Base-by-base conservation (phyloP, 1,140 invertebrate genomes). In the Pararge aegeria region DNA sequence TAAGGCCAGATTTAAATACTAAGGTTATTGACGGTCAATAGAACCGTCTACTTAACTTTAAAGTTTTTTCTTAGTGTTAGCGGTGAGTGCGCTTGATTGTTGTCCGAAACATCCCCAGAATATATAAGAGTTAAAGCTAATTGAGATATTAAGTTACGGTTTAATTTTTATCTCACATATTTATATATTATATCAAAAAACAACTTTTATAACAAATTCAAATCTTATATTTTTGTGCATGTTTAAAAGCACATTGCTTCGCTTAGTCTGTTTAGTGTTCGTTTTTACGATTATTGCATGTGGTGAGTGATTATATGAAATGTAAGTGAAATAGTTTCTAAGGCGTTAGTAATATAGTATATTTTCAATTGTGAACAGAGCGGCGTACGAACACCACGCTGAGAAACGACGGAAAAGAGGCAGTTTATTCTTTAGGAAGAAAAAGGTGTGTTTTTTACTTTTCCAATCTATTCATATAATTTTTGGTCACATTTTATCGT, bases 351-450 rank as follows among this genome's bases (percentile, higher is more conserved):
- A n/a, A 49, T 53, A 49, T 27, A 15, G 20, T 4, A 9, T 40
- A 21, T 30, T 21, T 44, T 62, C 24, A 12, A 2, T 42, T 55
- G 10, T 5, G 19, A 83, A 66, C 80, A 94, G 91, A 83, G 92
- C 92, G 81, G 93, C 92, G n/a, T 96, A 94, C 70, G 95, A 96
- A 75, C 93, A 94, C 76, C 94, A 95, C 75, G 93, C 95, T 30
- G 95, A 95, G 72, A 97, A 97, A 81, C 90, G 95, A 78, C 92
- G 95, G 62, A 97, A 97, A 89, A 91, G 96, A 46, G 96, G 96
- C 37, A 97, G 96, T 56, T 89, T 97, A 42, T 97, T 97, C 91
- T 97, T 97, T 75, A 93, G 96, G 61, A 97, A 96, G 87, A 96
- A 97, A 83, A 97, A 97, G 89, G 90, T 91, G 76, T 16, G 55